A percentile compares a stretch with the other conserved stretches of the same genome.
Conservation (phyloP, 2,113 vertebrate genomes). For the Boleophthalmus pectinirostris region DNA sequence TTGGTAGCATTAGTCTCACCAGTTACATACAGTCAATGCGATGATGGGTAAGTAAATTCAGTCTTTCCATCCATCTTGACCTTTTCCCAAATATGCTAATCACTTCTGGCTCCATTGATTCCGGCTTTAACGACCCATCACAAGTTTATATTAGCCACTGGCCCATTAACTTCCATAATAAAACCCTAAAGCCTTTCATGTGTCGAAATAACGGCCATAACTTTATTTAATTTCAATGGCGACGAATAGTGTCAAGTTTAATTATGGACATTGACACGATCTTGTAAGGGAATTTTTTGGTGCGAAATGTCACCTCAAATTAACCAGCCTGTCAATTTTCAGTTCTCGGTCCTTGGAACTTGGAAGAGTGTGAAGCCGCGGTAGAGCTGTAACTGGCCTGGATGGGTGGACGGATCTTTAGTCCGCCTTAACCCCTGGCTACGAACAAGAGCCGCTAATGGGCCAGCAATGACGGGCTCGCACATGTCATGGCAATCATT, state of each 20-base stretch:
- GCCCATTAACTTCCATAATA: neutral
- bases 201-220: neutral
- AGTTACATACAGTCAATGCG: neutral
- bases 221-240: neutral
- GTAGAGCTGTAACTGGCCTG: conserved; percentile 64
- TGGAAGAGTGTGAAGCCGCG: conserved; percentile 74
- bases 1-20: neutral
- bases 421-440: conserved; percentile 78
- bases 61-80: neutral
- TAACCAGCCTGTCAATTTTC: conserved; percentile 14
- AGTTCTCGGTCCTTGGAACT: conserved; percentile 47
- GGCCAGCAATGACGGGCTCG: conserved; percentile 72
- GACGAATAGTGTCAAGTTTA: conserved; percentile 15
- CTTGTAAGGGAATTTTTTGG: conserved; percentile 58
- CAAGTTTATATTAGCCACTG: conserved; percentile 1
- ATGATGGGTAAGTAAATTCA: neutral
- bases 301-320: conserved; percentile 68
- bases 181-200: neutral
- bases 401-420: conserved; percentile 72
- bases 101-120: conserved; percentile 7
- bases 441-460: conserved; percentile 80
- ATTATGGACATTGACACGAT: conserved; percentile 43
- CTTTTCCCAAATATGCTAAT: conserved; percentile 11
- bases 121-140: conserved; percentile 4
- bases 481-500: conserved; percentile 75